These are phyloP conservation scores for Litocranius walleri DNA, from an alignment of 2,113 vertebrate genomes.

Conservation along the genomic window DNA sequence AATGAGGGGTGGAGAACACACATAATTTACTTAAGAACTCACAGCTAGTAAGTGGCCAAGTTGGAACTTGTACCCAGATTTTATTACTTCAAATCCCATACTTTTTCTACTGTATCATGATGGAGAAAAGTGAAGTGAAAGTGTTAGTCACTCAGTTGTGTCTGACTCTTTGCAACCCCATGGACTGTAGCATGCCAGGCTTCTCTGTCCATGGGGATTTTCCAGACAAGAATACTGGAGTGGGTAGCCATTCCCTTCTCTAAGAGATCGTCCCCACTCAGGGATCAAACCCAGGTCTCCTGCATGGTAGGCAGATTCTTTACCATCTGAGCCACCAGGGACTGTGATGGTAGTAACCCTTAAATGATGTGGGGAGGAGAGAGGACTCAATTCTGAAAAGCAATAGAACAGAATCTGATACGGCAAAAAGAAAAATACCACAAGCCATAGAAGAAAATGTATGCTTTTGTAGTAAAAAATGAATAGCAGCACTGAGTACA, in stretches of 20 bases:
- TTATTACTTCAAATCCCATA: not conserved
- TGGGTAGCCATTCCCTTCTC: not conserved
- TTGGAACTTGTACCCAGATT: not conserved
- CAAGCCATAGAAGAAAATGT: not conserved
- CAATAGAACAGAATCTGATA: not conserved
- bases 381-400: not conserved
- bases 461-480: not conserved
- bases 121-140: not conserved
- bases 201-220: not conserved
- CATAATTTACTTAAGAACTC: not conserved
- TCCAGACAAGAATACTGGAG: not conserved
- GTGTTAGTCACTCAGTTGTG: not conserved
- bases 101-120: not conserved
- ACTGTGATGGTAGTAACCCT: not conserved
- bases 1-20: not conserved
- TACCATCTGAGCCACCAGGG: not conserved
- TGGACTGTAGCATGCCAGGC: not conserved
- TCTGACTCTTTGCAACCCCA: not conserved
- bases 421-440: not conserved
- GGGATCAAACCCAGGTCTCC: not conserved
- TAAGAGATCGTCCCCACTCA: not conserved
- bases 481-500: not conserved
- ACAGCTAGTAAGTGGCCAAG: not conserved
- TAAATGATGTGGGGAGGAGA: not conserved
- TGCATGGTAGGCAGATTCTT: not conserved